Conservation (phyloP, 2,797 vertebrate species). For the Geotria australis region DNA sequence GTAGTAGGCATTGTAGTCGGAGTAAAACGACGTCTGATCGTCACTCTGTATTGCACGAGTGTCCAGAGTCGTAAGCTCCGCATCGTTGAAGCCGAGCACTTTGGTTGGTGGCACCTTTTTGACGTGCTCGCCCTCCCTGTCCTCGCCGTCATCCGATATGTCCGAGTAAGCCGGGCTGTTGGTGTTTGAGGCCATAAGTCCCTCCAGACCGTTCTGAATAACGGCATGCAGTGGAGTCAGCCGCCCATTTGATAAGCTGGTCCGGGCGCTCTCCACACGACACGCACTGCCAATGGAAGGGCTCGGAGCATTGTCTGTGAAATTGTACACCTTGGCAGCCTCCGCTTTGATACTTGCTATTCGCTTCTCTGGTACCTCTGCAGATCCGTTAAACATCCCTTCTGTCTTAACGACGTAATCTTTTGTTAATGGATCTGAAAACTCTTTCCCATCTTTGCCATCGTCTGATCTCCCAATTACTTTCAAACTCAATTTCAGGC, state of each 20-base stretch:
- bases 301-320: constrained; percentile 83
- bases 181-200: constrained; percentile 55
- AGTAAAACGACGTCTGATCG: not conserved
- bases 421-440: not conserved
- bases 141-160: constrained; percentile 88
- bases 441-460: not conserved
- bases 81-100: not conserved
- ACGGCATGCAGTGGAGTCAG: constrained; percentile 51
- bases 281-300: constrained; percentile 65
- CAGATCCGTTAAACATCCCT: constrained; percentile 52
- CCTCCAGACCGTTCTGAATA: constrained; percentile 81
- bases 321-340: constrained; percentile 94
- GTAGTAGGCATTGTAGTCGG: not conserved
- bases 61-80: not conserved
- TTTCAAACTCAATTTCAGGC: not conserved
- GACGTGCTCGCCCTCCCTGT: constrained; percentile 44
- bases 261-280: constrained; percentile 43
- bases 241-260: constrained; percentile 28
- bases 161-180: constrained; percentile 92
- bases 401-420: constrained; percentile 18
- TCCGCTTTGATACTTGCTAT: constrained; percentile 93
- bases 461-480: not conserved
- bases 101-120: constrained; percentile 16
- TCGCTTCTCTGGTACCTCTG: constrained; percentile 73
- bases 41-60: not conserved